These are phyloP conservation scores for Rhea americana DNA, from an alignment of 2,113 vertebrate genomes.

Conservation along the genomic window DNA sequence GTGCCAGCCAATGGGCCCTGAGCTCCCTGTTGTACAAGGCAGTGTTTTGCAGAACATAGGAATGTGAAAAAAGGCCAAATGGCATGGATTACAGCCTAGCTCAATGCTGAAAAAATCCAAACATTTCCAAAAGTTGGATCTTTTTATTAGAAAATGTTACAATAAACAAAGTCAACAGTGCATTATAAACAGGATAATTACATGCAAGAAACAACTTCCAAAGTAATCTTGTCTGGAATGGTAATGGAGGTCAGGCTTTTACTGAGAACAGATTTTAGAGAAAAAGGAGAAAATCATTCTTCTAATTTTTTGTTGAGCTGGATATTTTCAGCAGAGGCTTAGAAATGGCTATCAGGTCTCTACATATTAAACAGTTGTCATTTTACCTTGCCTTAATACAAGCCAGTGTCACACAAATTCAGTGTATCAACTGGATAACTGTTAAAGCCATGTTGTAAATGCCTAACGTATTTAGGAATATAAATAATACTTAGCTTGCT, in stretches of 20 bases:
- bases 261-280: not conserved
- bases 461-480: not conserved
- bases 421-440: not conserved
- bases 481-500: slow-evolving; percentile 21
- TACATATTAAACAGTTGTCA: not conserved
- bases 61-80: not conserved
- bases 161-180: not conserved
- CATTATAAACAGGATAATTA: not conserved
- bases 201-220: not conserved
- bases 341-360: not conserved
- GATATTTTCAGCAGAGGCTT: not conserved
- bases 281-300: not conserved
- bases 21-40: not conserved
- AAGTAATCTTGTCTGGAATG: not conserved
- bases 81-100: not conserved
- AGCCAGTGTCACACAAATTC: not conserved
- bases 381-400: not conserved
- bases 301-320: not conserved
- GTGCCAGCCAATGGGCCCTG: not conserved
- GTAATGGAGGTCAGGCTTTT: not conserved
- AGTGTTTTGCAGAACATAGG: not conserved
- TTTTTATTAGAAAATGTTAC: not conserved
- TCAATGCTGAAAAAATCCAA: not conserved
- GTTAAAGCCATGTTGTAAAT: not conserved
- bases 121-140: not conserved